Evolutionary conservation across 2,888 invertebrate genomes (phyloP).

Genomic region (Biston betularia): DNA sequence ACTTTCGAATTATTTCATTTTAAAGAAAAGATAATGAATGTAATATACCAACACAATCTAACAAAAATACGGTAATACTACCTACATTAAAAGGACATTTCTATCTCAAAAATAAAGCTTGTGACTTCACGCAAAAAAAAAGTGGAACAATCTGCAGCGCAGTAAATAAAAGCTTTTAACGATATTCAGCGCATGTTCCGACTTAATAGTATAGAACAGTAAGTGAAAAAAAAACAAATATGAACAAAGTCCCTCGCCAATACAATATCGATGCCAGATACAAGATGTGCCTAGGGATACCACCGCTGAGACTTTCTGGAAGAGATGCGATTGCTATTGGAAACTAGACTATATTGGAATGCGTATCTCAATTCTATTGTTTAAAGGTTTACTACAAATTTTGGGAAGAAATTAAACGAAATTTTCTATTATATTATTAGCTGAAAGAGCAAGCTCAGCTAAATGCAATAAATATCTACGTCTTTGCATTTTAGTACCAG

Average conservation of each 20-base stretch:
- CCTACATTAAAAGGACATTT: no score
- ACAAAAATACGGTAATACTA: no score
- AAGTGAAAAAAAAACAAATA: slow-evolving; percentile 14
- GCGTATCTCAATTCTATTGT: not conserved
- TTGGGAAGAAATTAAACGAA: not conserved
- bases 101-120: not conserved
- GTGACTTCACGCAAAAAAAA: not conserved
- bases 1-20: no score
- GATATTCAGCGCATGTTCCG: slow-evolving; percentile 19
- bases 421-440: no score
- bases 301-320: slow-evolving; percentile 11
- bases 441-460: not conserved
- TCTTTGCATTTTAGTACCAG: not conserved
- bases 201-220: slow-evolving; percentile 24
- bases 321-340: slow-evolving; percentile 20
- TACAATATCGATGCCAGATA: slow-evolving; percentile 29
- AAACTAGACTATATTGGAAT: slow-evolving; percentile 17
- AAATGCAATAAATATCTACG: not conserved
- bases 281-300: slow-evolving; percentile 26
- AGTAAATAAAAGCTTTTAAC: slow-evolving; percentile 12
- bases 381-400: not conserved
- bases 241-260: slow-evolving; percentile 21
- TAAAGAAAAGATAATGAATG: no score
- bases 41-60: no score
- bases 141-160: slow-evolving; percentile 3